Percentiles rank a stretch among this genome's conserved stretches.
These are phyloP conservation scores for Conus canariensis DNA, from an alignment of 2,888 invertebrate species.

Conservation along the genomic window DNA sequence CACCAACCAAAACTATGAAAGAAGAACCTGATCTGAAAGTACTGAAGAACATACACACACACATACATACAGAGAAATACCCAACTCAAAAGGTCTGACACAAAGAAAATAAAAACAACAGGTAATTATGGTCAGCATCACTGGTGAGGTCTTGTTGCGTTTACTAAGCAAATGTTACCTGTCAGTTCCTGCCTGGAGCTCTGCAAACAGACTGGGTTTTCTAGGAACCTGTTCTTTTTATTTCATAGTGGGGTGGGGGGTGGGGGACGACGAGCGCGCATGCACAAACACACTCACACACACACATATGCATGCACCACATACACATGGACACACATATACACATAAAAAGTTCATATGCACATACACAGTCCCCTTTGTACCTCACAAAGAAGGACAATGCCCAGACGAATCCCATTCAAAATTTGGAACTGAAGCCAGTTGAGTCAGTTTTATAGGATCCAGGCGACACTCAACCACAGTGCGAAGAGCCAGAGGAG, in stretches of 20 bases:
- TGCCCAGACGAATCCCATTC: background rate
- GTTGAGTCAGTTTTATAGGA: background rate
- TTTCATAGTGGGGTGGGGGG: too few species aligned
- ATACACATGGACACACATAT: constrained; percentile 1
- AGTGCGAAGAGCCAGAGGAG: background rate
- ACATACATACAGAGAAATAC: too few species aligned
- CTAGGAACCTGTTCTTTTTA: too few species aligned
- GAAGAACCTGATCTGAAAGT: background rate
- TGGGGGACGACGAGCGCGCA: too few species aligned
- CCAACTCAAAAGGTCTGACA: too few species aligned
- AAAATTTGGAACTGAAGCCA: background rate
- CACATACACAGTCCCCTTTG: background rate
- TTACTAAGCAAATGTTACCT: background rate
- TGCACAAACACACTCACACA: background rate
- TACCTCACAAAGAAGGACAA: background rate
- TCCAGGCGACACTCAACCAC: background rate
- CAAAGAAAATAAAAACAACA: background rate
- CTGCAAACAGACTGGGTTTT: too few species aligned
- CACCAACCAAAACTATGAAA: constrained; percentile 1
- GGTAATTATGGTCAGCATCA: background rate
- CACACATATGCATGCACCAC: background rate
- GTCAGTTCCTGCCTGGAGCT: too few species aligned
- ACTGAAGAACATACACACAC: background rate
- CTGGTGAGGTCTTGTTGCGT: background rate
- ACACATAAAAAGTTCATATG: background rate